Conservation (phyloP, 2,797 vertebrate genomes). For the Jordanella pulchra region DNA sequence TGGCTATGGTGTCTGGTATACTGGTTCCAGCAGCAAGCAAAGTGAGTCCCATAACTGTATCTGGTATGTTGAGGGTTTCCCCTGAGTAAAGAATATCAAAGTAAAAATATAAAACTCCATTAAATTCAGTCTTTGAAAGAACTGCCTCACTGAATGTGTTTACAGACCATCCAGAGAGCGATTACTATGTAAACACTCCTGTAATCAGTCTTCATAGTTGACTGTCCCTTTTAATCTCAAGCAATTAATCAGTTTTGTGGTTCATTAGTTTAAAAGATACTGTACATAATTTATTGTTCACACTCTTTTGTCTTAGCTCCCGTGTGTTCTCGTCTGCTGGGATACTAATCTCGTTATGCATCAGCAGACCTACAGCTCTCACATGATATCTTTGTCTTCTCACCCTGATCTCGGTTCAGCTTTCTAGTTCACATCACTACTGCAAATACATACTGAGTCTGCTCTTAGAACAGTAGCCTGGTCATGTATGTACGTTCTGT, state of each 20-base stretch:
- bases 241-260: neutral
- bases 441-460: constrained; percentile 1
- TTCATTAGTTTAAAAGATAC: constrained; percentile 1
- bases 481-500: constrained; percentile 13
- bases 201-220: neutral
- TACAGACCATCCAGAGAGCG: neutral
- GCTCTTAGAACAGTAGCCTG: constrained; percentile 24
- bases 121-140: neutral
- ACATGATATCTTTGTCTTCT: constrained; percentile 58
- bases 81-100: constrained; percentile 73
- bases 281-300: constrained; percentile 9
- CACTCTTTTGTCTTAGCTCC: constrained; percentile 20
- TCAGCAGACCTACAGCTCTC: constrained; percentile 54
- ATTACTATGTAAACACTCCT: neutral
- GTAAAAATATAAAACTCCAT: neutral
- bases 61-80: constrained; percentile 91
- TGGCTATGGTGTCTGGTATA: constrained; percentile 94
- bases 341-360: constrained; percentile 80
- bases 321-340: constrained; percentile 58
- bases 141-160: neutral
- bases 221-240: neutral
- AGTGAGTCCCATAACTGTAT: constrained; percentile 97
- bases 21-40: constrained; percentile 95
- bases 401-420: constrained; percentile 24
- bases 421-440: constrained; percentile 18